Evolutionary conservation across 2,797 vertebrate genomes (phyloP), one percentile per base, ranked within the genome.

Genomic region (Sorex maritimensis): DNA sequence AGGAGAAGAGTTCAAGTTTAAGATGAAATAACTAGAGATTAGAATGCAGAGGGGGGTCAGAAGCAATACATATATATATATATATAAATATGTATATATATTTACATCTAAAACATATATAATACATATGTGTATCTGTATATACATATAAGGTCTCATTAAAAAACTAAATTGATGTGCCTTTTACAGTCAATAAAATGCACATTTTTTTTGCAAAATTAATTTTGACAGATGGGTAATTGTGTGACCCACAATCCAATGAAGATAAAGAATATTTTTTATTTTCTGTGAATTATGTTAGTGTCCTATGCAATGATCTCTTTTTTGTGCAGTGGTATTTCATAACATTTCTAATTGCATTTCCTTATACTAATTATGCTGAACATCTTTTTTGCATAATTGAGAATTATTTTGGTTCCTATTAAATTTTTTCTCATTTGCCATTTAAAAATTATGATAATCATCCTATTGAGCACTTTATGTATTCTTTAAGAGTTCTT

Each of bases 401-500:
- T 86, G 61, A 5, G 79, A 26, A 12, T 8, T 6, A 83, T 84
- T 83, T 81, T 93, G 81, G 13, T 17, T 73, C 84, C 90, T 88
- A 30, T 79, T 65, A 93, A 91, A 81, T 13, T 55, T 77, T 63
- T 72, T 88, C 55, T 69, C 15, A 87, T 74, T 93, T 96, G 28
- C 61, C 61, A 77, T 78, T 84, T 41, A 83, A 85, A 71, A 80
- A 52, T 30, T 74, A 5, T 9, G 15, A 61, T 55, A 26, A 61
- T 23, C 11, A 1, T 21, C n/a, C 87, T 91, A 69, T 78, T 67
- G 15, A 68, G 49, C 49, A 52, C 10, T 11, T 55, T 23, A 21
- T 58, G 14, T 58, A 17, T 21, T 19, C 14, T 91, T 41, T 78
- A 88, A 65, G 19, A 69, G 6, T 72, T 82, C 10, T 79, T 86